Base-by-base conservation (phyloP, 2,888 invertebrate species). In the Drosophila colorata region DNA sequence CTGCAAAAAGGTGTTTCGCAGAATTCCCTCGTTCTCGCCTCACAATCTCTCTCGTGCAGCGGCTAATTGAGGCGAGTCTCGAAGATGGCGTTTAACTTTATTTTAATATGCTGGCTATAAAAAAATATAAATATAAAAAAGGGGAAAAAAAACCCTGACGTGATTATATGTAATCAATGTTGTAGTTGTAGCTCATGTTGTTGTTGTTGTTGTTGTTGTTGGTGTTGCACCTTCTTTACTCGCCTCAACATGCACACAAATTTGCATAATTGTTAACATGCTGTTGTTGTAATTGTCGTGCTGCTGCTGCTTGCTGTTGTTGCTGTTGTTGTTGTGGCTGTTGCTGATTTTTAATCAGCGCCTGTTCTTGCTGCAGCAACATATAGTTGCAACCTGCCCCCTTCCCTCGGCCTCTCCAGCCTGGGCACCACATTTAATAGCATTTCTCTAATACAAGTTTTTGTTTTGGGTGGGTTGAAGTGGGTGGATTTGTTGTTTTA, bases 241-340 rank as follows among this genome's bases (percentile, higher is more conserved):
- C 43, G 38, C 44, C 25, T 48, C 66, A 87, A 89, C 86, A 89
- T 79, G 80, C 86, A 86, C 87, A 72, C 73, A 78, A 81, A 91
- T 90, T 90, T 90, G 90, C 91, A 91, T 90, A 90, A 90, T 90
- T 90, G 91, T 89, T 85, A 87, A 91, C 91, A 90, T 89, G 78
- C 78, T 89, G 87, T 85, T 87, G 85, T 74, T 80, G 86, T 84
- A 66, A 70, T 70, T 74, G 73, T 70, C 63, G 68, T 63, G 56
- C 40, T 80, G 53, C 25, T 60, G 37, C 9, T 89, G 78, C 78
- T 28, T 28, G 28, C 4, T 46, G 25, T 18, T 20, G 60, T 74
- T 55, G 56, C 40, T 80, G 53, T 28, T 60, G 35, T 11, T 65
- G 40, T 44, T 64, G 13, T 28, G 58, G 33, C 35, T 74, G 65